These are phyloP conservation scores for Orcinus orca DNA, from an alignment of 2,113 vertebrate genomes.

Conservation along the genomic window DNA sequence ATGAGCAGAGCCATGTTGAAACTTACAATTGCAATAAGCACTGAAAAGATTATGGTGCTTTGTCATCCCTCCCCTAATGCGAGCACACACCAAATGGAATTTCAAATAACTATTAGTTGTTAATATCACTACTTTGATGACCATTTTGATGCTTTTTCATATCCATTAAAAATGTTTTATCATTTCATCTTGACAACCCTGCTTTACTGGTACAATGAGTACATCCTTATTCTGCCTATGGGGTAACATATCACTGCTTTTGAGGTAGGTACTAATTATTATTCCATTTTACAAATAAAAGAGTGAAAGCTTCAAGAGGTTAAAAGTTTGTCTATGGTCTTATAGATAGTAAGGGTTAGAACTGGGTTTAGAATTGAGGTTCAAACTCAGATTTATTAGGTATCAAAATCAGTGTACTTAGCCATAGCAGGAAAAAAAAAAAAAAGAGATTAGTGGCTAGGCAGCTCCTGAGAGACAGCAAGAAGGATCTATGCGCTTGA, in stretches of 20 bases:
- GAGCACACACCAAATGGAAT: neutral
- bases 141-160: neutral
- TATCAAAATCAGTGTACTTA: neutral
- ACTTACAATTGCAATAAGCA: neutral
- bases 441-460: neutral
- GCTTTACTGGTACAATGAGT: neutral
- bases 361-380: neutral
- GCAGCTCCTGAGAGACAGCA: neutral
- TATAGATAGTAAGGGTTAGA: neutral
- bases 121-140: neutral
- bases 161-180: neutral
- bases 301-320: neutral
- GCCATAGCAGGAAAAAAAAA: neutral
- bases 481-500: neutral
- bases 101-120: neutral
- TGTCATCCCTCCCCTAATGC: neutral
- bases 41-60: neutral
- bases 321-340: neutral
- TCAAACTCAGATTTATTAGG: neutral
- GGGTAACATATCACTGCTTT: neutral
- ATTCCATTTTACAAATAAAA: neutral
- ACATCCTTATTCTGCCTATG: neutral
- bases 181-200: neutral
- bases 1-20: neutral
- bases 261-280: neutral